Conservation (phyloP, 1,140 invertebrate species). For the Drosophila ambigua region DNA sequence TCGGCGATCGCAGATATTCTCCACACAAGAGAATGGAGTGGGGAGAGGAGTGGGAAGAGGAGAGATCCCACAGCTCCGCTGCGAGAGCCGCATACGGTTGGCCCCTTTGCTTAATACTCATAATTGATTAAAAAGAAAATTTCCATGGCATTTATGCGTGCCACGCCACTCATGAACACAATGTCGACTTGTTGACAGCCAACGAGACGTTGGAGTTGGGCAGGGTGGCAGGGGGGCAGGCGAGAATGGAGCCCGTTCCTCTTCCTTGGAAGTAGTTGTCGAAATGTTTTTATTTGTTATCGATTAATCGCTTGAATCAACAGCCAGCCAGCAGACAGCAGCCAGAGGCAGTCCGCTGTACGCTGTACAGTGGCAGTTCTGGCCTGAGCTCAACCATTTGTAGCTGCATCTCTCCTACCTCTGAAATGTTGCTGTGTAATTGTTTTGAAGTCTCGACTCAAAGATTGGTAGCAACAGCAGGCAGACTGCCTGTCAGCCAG, state of each 20-base stretch:
- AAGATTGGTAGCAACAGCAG: constrained; percentile 75
- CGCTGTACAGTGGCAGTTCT: constrained; percentile 53
- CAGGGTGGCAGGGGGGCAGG: not conserved
- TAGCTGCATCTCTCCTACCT: constrained; percentile 20
- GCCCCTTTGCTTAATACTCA: constrained; percentile 76
- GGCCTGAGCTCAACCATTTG: constrained; percentile 33
- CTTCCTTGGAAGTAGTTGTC: constrained; percentile 78
- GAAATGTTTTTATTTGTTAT: constrained; percentile 83
- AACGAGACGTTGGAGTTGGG: constrained; percentile 18
- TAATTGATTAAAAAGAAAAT: constrained; percentile 83
- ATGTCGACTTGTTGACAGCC: constrained; percentile 79
- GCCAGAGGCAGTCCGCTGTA: not conserved
- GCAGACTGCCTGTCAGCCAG: constrained; percentile 72
- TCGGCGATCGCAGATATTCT: constrained; percentile 33
- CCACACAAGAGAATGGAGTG: constrained; percentile 10
- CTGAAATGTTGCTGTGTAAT: constrained; percentile 81
- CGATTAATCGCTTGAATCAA: constrained; percentile 82
- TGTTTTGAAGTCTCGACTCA: constrained; percentile 79
- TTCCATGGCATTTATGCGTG: constrained; percentile 81
- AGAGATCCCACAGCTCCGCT: constrained; percentile 14
- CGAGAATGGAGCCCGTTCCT: not conserved
- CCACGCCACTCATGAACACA: constrained; percentile 78
- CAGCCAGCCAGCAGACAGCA: constrained; percentile 29
- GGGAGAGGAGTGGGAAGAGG: too few species aligned
- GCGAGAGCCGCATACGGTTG: constrained; percentile 21